Base-by-base conservation (phyloP, 1,140 invertebrate genomes). In the Palaemon carinicauda region DNA sequence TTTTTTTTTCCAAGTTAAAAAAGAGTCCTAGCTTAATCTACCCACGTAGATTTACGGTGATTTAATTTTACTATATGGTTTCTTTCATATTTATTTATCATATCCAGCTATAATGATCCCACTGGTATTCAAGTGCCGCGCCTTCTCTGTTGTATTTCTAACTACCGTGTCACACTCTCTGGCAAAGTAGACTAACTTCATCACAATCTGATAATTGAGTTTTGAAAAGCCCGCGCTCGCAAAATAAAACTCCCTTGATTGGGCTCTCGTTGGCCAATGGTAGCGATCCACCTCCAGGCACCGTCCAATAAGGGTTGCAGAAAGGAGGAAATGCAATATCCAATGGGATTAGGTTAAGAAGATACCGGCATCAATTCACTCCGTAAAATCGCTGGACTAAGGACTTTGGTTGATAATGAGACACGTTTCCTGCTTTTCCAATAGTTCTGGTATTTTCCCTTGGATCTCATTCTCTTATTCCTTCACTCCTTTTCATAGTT, bases 201-300 rank as follows among this genome's bases (percentile, higher is more conserved):
- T 75, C 73, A 75, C 73, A 75, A 50, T 75, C 73, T 75, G 33
- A 75, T 75, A 75, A 75, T 75, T 75, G 73, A 75, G 73, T 75
- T 75, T 75, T 75, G 73, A 75, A 75, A 75, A 75, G 73, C 73
- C 73, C 73, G 73, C 24, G 33, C 31, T 14, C 31, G 41, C 73
- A 27, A 75, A 75, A 75, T 75, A 75, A 75, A 75, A 75, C 73
- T 75, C 73, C n/a, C n/a, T 51, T 75, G 73, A 75, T 75, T 75
- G 73, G 73, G 27, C 10, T n/a, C 73, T 21, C 27, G 21, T 12
- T 31, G n/a, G 73, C 73, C 73, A 75, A 75, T 75, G 41, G n/a
- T 27, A 51, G 10, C n/a, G 15, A 14, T 27, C 3, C 15, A 33
- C 21, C 31, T 14, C 27, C 21, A 24, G 27, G 73, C 73, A 33